Evolutionary conservation across 2,797 vertebrate genomes (phyloP).

Genomic region (Vipera latastei): DNA sequence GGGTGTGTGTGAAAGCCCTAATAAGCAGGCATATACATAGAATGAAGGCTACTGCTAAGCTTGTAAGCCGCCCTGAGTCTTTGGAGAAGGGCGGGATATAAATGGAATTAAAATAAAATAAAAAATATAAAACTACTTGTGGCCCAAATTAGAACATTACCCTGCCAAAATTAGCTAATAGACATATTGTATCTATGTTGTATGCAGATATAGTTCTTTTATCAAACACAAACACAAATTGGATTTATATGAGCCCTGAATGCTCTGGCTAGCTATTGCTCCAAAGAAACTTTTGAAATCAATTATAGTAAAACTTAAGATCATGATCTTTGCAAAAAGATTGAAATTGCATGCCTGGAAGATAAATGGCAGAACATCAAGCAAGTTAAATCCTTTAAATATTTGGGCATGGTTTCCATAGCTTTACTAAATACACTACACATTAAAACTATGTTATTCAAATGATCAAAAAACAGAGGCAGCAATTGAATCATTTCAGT

Average conservation of each 20-base stretch:
- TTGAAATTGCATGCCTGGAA: background rate
- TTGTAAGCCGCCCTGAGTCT: too few species aligned
- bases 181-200: background rate
- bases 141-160: background rate
- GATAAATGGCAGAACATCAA: background rate
- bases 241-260: background rate
- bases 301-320: background rate
- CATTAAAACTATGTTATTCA: background rate
- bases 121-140: background rate
- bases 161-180: background rate
- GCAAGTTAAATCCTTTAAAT: background rate
- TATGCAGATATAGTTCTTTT: background rate
- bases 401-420: background rate
- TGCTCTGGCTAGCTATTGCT: background rate
- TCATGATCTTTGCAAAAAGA: background rate
- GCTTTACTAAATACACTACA: background rate
- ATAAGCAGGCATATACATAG: too few species aligned
- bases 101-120: too few species aligned
- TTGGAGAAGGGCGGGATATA: too few species aligned
- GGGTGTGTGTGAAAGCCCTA: too few species aligned
- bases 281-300: background rate
- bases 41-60: too few species aligned
- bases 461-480: background rate
- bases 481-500: background rate
- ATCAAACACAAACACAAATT: background rate